Evolutionary conservation across 2,113 vertebrate genomes (phyloP).

Genomic region (Oreochromis aureus): DNA sequence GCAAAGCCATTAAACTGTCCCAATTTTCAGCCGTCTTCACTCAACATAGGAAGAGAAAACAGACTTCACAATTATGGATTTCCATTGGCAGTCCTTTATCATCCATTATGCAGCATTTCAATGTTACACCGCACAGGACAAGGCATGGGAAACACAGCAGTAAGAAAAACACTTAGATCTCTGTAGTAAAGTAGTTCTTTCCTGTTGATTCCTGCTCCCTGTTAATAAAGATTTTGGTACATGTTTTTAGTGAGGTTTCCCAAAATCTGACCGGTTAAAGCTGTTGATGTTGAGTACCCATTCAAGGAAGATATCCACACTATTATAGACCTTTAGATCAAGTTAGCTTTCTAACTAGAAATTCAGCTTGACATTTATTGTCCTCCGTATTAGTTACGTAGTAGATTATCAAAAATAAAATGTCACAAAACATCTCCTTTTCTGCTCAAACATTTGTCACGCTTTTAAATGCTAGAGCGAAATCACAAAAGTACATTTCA

Average conservation of each 20-base stretch:
- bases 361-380: neutral
- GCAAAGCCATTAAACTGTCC: neutral
- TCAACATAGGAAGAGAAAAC: neutral
- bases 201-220: neutral
- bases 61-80: neutral
- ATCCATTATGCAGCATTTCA: neutral
- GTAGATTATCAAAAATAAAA: slow-evolving; percentile 33
- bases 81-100: neutral
- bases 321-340: neutral
- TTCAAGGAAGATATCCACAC: neutral
- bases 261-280: slow-evolving; percentile 6
- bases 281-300: neutral
- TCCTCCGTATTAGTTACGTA: neutral
- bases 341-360: neutral
- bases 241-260: neutral
- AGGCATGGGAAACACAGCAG: neutral
- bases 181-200: neutral
- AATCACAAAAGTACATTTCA: neutral
- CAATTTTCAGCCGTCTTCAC: neutral
- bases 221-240: neutral
- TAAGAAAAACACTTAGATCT: neutral
- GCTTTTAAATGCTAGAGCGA: neutral
- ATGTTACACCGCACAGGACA: neutral
- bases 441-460: neutral
- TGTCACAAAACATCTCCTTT: neutral